Conservation (phyloP, 2,797 vertebrate species). For the Parotocinclus haroldoi region DNA sequence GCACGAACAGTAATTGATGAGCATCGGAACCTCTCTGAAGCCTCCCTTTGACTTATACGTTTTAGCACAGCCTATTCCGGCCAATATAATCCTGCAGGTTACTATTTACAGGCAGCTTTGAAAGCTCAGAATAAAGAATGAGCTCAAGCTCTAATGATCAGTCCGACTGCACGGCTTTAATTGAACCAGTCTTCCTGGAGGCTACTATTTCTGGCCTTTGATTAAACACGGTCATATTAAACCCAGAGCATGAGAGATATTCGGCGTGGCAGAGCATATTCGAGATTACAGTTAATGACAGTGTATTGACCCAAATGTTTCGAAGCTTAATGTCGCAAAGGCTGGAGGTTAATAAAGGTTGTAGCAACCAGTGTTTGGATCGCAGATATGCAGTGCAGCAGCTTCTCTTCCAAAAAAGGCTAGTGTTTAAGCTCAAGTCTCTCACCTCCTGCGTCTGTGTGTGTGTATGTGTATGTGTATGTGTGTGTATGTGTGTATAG, state of each 20-base stretch:
- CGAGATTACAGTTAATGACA: no score
- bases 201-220: constrained; percentile 29
- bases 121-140: constrained; percentile 29
- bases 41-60: no score
- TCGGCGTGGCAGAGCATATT: no score
- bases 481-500: constrained; percentile 58
- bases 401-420: constrained; percentile 24
- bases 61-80: background rate
- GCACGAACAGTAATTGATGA: no score
- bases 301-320: no score
- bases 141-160: constrained; percentile 11
- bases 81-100: constrained; percentile 7
- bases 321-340: no score
- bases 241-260: no score
- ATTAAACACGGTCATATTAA: constrained; percentile 22
- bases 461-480: constrained; percentile 44
- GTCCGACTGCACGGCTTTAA: constrained; percentile 32
- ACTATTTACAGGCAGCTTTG: constrained; percentile 4
- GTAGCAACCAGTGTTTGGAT: constrained; percentile 6
- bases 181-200: constrained; percentile 16
- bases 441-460: constrained; percentile 38
- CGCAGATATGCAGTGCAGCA: constrained; percentile 4
- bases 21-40: no score
- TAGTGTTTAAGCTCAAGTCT: constrained; percentile 33
- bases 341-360: constrained; percentile 1